Base-by-base conservation (phyloP, 2,113 vertebrate genomes). In the Mormyrus iriodes region DNA sequence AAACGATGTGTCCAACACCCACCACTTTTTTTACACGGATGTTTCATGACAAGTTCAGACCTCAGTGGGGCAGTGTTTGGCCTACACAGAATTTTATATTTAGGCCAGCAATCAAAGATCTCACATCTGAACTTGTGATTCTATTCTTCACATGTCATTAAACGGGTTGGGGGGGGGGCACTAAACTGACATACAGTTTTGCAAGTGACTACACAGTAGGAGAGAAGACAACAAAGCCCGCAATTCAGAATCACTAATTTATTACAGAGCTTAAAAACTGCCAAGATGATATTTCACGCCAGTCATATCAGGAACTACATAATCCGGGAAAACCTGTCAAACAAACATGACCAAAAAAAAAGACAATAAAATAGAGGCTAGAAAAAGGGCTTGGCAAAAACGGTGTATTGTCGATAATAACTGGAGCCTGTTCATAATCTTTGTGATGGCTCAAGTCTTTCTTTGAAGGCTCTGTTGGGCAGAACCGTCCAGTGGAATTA, bases 291-390 rank as follows among this genome's bases (percentile, higher is more conserved):
- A 93, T 94, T 93, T 92, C 93, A 91, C 92, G 92, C 88, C 93
- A 95, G 94, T 95, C 95, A 95, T 95, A 95, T 94, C 82, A 51
- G 88, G 92, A 92, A 92, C 91, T 92, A 19, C 12, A 51, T 24
- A 86, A 73, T 86, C 89, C 84, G 27, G 49, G 53, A 85, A 86
- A 89, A 89, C 88, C 89, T 69, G 44, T 52, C 35, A 48, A 86
- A 86, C 55, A 46, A 35, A 53, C 52, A 48, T 3, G 7, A 27
- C 3, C 73, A 89, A 85, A 86, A 86, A 89, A 58, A 35, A 35
- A 69, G 27, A 51, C 52, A 42, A 31, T 52, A 84, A 58, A 44
- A 44, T 52, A 12, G 49, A 49, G 39, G 79, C 51, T 48, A 55
- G 17, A 9, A 27, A 27, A 46, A 42, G 53, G 53, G 31, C 24